Conservation (phyloP, 1,140 invertebrate species). For the Drosophila willistoni region DNA sequence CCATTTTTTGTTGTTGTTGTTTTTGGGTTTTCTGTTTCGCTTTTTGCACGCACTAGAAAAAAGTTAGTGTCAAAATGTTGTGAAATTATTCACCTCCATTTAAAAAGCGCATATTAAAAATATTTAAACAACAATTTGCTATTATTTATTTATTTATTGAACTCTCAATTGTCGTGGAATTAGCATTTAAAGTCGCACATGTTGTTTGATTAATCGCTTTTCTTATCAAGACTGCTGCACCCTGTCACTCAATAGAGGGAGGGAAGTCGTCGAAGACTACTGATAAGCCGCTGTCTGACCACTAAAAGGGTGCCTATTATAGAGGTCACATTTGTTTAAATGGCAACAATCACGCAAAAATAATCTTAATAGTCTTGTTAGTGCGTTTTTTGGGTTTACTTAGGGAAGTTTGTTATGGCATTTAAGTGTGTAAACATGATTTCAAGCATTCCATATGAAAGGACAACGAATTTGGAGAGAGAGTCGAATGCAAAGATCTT, state of each 20-base stretch:
- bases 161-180: slow-evolving; percentile 39
- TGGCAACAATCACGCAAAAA: slow-evolving; percentile 3
- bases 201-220: slow-evolving; percentile 38
- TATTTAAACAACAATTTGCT: background rate
- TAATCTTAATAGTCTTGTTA: background rate
- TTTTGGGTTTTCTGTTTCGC: background rate
- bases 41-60: background rate
- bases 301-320: background rate
- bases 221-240: slow-evolving; percentile 24
- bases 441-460: background rate
- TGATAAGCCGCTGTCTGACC: slow-evolving; percentile 23
- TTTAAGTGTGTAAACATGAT: background rate
- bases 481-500: no score
- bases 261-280: no score
- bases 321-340: background rate
- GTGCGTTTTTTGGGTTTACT: background rate
- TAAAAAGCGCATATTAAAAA: background rate
- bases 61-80: slow-evolving; percentile 14
- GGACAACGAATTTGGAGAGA: no score
- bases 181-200: slow-evolving; percentile 9
- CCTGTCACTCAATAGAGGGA: background rate
- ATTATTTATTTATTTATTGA: background rate
- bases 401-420: background rate
- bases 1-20: slow-evolving; percentile 1
- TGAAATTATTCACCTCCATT: background rate